Base-by-base conservation (phyloP, 2,888 invertebrate species). In the Anthoptus insignis region DNA sequence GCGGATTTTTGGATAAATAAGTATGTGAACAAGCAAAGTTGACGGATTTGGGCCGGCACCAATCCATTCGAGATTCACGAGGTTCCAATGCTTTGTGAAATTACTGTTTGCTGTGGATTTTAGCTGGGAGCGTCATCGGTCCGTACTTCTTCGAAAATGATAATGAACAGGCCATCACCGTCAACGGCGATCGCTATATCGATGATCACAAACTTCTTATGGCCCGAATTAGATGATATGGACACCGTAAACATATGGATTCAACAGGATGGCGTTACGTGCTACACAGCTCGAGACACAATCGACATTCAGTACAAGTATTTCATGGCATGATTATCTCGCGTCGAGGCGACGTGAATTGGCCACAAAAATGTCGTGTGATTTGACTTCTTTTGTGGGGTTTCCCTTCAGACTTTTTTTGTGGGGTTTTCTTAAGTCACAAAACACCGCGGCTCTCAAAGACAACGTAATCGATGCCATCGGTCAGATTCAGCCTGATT, bases 61-160 rank as follows among this genome's bases (percentile, higher is more conserved):
- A n/a, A n/a, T 4, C 8, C 8, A 27, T 8, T 4, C 4, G 27
- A 27, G 27, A 27, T 27, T 27, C 27, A 27, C 27, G 27, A 27
- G 27, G 27, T 27, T 4, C 27, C 27, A 27, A 27, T 27, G 27
- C 27, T n/a, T n/a, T n/a, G n/a, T 78, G 76, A 73, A 76, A 72
- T 76, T 32, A 82, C 81, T 71, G 81, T 83, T 79, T 86, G 84
- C 78, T 77, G 84, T 73, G 81, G 77, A 67, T 81, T 86, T 68
- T 81, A 76, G 76, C 70, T 68, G 78, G 76, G 34, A 81, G 80
- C 53, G 68, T 84, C 64, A 83, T 84, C 61, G 80, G 80, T 16
- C 83, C 82, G 45, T 79, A 73, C 66, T 80, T 80, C 68, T 80
- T 79, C 59, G 70, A 80, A 77, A 73, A 82, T 61, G 75, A 75